phyloP scores from a whole-genome alignment of 2,113 vertebrate genomes.

The Leucosticte australis region DNA sequence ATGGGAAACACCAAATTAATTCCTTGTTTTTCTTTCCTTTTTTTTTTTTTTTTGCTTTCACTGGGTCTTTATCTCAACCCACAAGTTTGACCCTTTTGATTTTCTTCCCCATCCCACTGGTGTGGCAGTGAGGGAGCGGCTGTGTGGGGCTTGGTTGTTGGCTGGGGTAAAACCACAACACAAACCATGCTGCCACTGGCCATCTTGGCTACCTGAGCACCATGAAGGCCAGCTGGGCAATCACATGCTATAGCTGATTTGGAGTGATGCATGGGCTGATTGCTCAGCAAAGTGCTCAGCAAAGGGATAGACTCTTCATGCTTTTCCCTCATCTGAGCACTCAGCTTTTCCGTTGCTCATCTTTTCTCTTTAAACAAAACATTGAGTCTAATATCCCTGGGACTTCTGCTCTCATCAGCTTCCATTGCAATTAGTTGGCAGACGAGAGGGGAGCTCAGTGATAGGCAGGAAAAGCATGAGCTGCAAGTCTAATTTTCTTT shows the following conservation, averaged over 20 bases:
- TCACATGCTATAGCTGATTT: neutral
- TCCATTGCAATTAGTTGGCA: neutral
- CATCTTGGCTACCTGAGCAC: neutral
- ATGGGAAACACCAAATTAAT: neutral
- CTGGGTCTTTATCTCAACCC: neutral
- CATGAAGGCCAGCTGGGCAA: neutral
- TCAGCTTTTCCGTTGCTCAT: slow-evolving; percentile 2
- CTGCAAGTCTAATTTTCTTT: slow-evolving; percentile 11
- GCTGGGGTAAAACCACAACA: neutral
- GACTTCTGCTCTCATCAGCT: neutral
- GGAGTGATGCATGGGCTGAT: neutral
- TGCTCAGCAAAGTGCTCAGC: neutral
- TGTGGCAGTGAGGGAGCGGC: fast-evolving
- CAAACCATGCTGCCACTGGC: neutral
- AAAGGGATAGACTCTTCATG: neutral
- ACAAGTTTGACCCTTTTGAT: neutral
- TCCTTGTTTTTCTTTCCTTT: neutral
- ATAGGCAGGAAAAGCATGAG: slow-evolving; percentile 9
- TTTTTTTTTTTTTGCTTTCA: neutral
- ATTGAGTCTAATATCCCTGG: neutral
- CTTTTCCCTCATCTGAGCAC: neutral
- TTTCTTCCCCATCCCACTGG: neutral
- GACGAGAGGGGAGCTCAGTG: neutral
- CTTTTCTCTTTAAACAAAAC: slow-evolving; percentile 23
- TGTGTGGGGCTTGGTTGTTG: neutral